A percentile compares a stretch with the other conserved stretches of the same genome.
These are phyloP conservation scores for Chionoecetes opilio DNA, from an alignment of 1,140 invertebrate species.

Conservation along the genomic window DNA sequence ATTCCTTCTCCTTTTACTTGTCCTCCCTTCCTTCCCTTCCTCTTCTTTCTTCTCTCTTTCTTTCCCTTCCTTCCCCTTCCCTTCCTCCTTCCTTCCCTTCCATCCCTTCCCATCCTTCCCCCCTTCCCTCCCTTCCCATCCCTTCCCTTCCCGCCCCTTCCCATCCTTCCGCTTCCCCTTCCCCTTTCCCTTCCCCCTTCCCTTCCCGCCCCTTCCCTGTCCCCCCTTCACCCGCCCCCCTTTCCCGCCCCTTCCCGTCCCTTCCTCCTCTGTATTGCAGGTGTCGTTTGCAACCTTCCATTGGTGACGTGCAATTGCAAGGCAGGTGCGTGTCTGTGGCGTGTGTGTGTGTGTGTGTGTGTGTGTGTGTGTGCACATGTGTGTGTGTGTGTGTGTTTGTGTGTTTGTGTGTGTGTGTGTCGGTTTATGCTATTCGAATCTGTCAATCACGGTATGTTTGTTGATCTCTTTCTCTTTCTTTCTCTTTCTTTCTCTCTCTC, in stretches of 20 bases:
- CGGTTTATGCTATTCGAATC: neutral
- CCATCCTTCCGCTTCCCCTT: too few species aligned
- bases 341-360: constrained; percentile 23
- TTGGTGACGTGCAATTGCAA: neutral
- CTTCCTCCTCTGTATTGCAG: neutral
- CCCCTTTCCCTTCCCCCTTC: too few species aligned
- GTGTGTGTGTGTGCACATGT: constrained; percentile 6
- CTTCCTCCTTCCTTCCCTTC: too few species aligned
- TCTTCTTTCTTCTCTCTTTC: neutral
- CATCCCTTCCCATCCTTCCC: too few species aligned
- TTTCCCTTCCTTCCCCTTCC: too few species aligned
- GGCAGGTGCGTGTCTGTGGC: neutral
- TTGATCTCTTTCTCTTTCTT: neutral
- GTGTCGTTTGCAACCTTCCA: neutral
- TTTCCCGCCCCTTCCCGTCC: too few species aligned
- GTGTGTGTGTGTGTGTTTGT: constrained; percentile 29
- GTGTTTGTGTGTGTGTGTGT: neutral
- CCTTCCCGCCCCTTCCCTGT: too few species aligned
- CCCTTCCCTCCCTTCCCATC: too few species aligned
- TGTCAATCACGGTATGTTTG: neutral
- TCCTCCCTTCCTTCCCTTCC: neutral
- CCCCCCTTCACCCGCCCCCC: too few species aligned
- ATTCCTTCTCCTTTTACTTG: neutral
- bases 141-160: too few species aligned
- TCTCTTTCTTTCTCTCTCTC: neutral